A percentile compares a stretch with the other conserved stretches of the same genome.
Conservation (phyloP, 2,113 vertebrate species). For the Ameiurus melas region DNA sequence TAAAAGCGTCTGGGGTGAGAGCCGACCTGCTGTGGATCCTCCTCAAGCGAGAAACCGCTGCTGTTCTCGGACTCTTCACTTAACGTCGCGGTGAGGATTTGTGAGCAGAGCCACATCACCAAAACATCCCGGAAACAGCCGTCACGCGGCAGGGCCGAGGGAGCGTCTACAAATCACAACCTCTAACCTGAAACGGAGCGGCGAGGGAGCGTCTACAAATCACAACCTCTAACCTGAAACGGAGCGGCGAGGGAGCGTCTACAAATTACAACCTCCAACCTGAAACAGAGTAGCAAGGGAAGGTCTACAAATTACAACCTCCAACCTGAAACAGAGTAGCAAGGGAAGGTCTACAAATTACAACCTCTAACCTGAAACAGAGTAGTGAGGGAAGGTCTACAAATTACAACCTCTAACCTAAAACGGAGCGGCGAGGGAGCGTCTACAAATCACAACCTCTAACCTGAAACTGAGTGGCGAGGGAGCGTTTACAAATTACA, state of each 20-base stretch:
- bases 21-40: slow-evolving; percentile 66
- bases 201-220: slow-evolving; percentile 4
- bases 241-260: not conserved
- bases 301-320: not conserved
- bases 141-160: slow-evolving; percentile 56
- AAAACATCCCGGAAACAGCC: slow-evolving; percentile 76
- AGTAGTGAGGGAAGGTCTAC: not conserved
- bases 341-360: not conserved
- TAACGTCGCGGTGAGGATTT: slow-evolving; percentile 68
- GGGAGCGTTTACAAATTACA: not conserved
- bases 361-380: accelerated
- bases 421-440: not conserved
- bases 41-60: slow-evolving; percentile 47
- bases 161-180: slow-evolving; percentile 50
- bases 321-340: accelerated
- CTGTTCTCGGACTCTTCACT: slow-evolving; percentile 57
- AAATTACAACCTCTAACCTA: not conserved
- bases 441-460: not conserved
- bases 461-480: not conserved
- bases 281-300: not conserved
- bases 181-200: too few relatives aligned
- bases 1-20: slow-evolving; percentile 3
- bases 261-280: not conserved
- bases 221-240: not conserved
- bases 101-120: slow-evolving; percentile 77